A percentile compares a stretch with the other conserved stretches of the same genome.
These are phyloP conservation scores for Eilema caniola DNA, from an alignment of 2,888 invertebrate genomes.

Conservation along the genomic window DNA sequence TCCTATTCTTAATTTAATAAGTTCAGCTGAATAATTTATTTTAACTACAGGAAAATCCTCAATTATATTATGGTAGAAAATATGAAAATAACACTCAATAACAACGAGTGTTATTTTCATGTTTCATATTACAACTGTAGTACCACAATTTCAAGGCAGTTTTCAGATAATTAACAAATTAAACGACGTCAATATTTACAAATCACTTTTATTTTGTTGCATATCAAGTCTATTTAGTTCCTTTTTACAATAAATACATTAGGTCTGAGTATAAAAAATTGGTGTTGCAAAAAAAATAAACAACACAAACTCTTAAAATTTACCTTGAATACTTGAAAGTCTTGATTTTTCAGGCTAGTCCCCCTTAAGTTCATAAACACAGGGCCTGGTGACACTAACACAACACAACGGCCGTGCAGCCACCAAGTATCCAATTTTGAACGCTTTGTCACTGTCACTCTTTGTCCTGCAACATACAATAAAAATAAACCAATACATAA, in stretches of 20 bases:
- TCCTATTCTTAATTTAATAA: no score
- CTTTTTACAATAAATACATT: conserved; percentile 85
- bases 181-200: conserved; percentile 72
- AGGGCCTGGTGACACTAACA: conserved; percentile 68
- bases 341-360: conserved; percentile 75
- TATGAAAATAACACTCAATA: no score
- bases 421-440: conserved; percentile 74
- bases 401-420: conserved; percentile 59
- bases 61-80: no score
- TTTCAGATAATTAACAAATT: conserved; percentile 18
- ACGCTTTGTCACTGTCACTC: conserved; percentile 73
- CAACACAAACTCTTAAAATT: conserved; percentile 78
- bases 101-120: no score
- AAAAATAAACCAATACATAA: neutral
- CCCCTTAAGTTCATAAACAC: conserved; percentile 69
- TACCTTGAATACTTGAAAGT: conserved; percentile 70
- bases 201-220: conserved; percentile 84
- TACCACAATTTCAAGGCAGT: neutral
- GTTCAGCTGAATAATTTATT: no score
- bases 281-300: conserved; percentile 76
- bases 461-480: conserved; percentile 65
- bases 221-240: conserved; percentile 83
- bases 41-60: no score
- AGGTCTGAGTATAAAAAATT: conserved; percentile 82
- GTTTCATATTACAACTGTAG: no score